Conservation (phyloP, 2,113 vertebrate genomes). For the Tragelaphus buxtoni region DNA sequence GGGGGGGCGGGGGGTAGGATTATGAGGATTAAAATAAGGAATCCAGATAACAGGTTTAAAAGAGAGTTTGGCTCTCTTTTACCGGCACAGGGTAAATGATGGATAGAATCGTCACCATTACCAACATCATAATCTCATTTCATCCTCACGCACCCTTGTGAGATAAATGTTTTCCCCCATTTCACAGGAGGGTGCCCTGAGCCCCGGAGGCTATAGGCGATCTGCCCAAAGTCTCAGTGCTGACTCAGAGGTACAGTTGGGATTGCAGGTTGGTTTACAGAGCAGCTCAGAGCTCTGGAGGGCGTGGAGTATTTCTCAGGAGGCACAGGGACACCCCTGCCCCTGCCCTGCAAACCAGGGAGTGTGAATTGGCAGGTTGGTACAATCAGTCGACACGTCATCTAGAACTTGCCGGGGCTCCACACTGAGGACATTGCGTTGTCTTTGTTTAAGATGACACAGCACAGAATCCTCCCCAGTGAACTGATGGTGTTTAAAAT, state of each 20-base stretch:
- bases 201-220: background rate
- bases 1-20: rapidly evolving
- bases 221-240: background rate
- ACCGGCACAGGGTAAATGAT: background rate
- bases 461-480: background rate
- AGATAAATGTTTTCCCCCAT: no score
- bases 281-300: background rate
- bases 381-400: rapidly evolving
- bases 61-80: background rate
- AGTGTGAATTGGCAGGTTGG: background rate
- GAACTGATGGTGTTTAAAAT: background rate
- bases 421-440: no score
- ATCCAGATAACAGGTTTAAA: background rate
- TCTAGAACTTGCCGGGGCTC: background rate
- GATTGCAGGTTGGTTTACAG: background rate
- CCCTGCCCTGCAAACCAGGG: background rate
- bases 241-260: background rate
- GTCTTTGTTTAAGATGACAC: background rate
- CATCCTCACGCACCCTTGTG: rapidly evolving
- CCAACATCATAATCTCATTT: background rate
- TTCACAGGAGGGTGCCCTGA: background rate
- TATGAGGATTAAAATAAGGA: background rate
- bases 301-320: background rate
- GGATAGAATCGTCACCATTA: rapidly evolving
- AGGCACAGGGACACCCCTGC: background rate